These are phyloP conservation scores for Oceanodroma leucorhoa DNA, from an alignment of 2,797 vertebrate genomes.

Conservation along the genomic window DNA sequence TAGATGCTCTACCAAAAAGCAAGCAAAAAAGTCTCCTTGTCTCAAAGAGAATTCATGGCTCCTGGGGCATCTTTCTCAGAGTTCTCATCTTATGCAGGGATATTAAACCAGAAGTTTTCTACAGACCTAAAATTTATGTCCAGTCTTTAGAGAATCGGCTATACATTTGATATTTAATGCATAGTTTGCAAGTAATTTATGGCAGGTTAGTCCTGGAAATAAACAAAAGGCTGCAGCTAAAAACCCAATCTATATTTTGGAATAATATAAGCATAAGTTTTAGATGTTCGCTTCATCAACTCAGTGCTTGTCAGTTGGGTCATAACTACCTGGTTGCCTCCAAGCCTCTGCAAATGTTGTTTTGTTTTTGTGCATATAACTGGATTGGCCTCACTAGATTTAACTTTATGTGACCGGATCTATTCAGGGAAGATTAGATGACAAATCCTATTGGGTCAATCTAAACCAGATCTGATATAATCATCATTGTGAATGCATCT, in stretches of 20 bases:
- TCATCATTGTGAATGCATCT: not conserved
- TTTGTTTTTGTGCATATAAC: not conserved
- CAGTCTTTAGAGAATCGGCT: not conserved
- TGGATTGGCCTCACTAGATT: not conserved
- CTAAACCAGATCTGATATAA: constrained; percentile 40
- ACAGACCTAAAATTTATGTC: not conserved
- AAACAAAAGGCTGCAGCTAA: not conserved
- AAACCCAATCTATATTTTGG: not conserved
- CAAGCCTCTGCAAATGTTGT: not conserved
- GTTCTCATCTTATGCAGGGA: not conserved
- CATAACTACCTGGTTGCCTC: not conserved
- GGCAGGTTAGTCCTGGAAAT: not conserved
- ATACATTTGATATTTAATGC: not conserved
- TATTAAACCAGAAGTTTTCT: not conserved
- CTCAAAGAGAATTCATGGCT: not conserved
- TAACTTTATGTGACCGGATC: constrained; percentile 5
- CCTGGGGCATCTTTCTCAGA: not conserved
- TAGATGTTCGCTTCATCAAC: not conserved
- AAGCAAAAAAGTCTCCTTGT: not conserved
- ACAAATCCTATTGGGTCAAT: constrained; percentile 27
- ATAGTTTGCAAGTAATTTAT: not conserved
- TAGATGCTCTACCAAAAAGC: not conserved
- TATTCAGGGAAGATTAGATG: constrained; percentile 17
- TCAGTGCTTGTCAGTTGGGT: not conserved
- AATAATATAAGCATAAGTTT: not conserved